phyloP scores from a whole-genome alignment of 1,140 invertebrate genomes.

The Bombus pyrosoma region DNA sequence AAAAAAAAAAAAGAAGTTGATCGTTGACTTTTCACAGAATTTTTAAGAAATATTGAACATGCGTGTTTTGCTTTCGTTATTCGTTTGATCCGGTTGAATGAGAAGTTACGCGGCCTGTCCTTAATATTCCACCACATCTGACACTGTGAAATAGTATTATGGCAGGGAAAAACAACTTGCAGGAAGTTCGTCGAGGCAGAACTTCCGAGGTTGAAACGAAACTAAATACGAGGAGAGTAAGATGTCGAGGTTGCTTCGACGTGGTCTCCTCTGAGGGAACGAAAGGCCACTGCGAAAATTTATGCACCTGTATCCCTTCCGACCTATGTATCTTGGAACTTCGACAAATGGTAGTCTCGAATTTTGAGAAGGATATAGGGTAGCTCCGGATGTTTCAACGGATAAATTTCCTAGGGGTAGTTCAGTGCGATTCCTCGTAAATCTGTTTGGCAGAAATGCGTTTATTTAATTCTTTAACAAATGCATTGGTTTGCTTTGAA shows the following conservation, averaged over 20 bases:
- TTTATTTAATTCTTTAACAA: background rate
- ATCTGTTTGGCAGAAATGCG: background rate
- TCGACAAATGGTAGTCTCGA: background rate
- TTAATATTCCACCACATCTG: background rate
- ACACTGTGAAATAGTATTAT: slow-evolving; percentile 7
- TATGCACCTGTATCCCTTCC: slow-evolving; percentile 8
- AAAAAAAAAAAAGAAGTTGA: too few relatives aligned
- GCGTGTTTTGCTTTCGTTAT: background rate
- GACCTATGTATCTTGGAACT: too few relatives aligned
- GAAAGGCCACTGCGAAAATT: background rate
- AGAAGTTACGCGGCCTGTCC: too few relatives aligned
- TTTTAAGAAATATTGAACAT: background rate
- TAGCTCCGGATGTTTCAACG: background rate
- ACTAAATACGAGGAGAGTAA: slow-evolving; percentile 17
- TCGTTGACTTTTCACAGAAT: too few relatives aligned
- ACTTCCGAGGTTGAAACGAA: slow-evolving; percentile 1
- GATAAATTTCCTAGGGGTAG: background rate
- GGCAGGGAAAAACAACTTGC: background rate
- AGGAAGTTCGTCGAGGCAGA: slow-evolving; percentile 9
- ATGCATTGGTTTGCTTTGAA: too few relatives aligned
- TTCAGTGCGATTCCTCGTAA: too few relatives aligned
- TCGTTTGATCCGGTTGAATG: too few relatives aligned
- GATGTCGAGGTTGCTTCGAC: slow-evolving; percentile 6
- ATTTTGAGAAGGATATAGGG: background rate
- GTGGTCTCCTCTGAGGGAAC: background rate